Evolutionary conservation across 53 echinoderm and acorn worm species (phyloP), one percentile per base, ranked within the genome.

Genomic region (Paracentrotus lividus): DNA sequence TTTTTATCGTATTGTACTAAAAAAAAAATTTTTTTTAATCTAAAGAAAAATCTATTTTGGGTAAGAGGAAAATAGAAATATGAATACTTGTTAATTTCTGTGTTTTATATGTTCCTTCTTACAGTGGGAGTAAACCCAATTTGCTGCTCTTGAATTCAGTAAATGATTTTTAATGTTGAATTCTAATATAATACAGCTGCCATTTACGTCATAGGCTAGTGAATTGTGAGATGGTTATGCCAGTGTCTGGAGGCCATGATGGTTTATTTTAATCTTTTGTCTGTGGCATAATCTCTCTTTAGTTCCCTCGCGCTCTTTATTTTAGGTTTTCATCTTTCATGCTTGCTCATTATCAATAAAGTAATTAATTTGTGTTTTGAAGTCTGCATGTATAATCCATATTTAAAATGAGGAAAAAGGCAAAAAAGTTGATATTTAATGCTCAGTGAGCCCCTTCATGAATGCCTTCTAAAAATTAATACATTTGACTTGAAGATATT

Each of bases 181-280:
- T 8, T 6, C 27, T 12, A 66, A 60, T 57, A 18, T 42, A 20
- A n/a, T n/a, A n/a, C 44, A 45, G 15, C 66, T 81, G 45, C 81
- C n/a, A 81, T 81, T 77, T 77, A 43, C 77, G 77, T 77, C 77
- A 77, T 77, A 3, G 23, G 43, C 43, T 23, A 77, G 20, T 45
- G 47, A 81, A 81, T 47, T 81, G 47, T 81, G 45, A 45, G 10
- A 47, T 47, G n/a, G 47, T 47, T 81, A 24, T 26, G 45, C 45
- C 81, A 47, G 81, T 81, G 45, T 47, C 81, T 47, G n/a, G 81
- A 81, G 81, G 81, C 81, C 81, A 6, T 81, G 81, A 45, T 26
- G 47, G 81, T 45, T n/a, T 44, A n/a, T 8, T 49, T 81, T 81
- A n/a, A n/a, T 81, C 72, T 68, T 40, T 38, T 72, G 32, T 81